Evolutionary conservation across 92 coral and sea anemone genomes (phyloP), one percentile per base, ranked within the genome.

Genomic region (Epizoanthus scotinus): DNA sequence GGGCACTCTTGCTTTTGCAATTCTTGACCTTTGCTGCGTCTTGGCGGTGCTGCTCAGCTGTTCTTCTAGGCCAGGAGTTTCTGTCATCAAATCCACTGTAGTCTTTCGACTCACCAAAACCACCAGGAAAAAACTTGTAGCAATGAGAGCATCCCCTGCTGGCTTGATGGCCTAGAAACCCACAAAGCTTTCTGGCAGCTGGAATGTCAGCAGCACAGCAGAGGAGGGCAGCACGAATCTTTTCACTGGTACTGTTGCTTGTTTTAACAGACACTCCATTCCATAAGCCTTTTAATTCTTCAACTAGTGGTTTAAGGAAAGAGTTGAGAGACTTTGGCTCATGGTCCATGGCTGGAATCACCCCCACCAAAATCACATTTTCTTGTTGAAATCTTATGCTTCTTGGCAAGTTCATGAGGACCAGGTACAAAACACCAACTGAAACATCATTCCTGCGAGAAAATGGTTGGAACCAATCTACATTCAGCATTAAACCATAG

Each of bases 121-220:
- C 74, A 2, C 92, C 92, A 5, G 89, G 85, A 28, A 89, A 85
- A 3, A 18, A 2, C 57, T 87, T 87, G 60, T 36, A 9, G 65
- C 89, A 90, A 4, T 84, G 82, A 44, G 86, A 89, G 73, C 92
- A 89, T 5, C 92, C 92, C 29, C 71, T 67, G 18, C 71, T 40
- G 53, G 92, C 92, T 85, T 84, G 47, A 25, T 89, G 89, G 36
- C 87, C 84, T 0, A 72, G 61, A 38, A 67, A 84, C 29, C 89
- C 88, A 82, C 90, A 82, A 13, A 87, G 69, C 63, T 88, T 88
- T 54, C 89, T 10, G 71, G 89, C 83, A 29, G 88, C 89, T 10
- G 91, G 91, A 12, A 84, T 59, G 26, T 87, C 88, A 4, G 91
- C 68, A 0, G 87, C 71, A 31, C n/a, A 61, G 17, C 88, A 77